These are phyloP conservation scores for Diglossa brunneiventris DNA, from an alignment of 2,113 vertebrate species.

Conservation along the genomic window DNA sequence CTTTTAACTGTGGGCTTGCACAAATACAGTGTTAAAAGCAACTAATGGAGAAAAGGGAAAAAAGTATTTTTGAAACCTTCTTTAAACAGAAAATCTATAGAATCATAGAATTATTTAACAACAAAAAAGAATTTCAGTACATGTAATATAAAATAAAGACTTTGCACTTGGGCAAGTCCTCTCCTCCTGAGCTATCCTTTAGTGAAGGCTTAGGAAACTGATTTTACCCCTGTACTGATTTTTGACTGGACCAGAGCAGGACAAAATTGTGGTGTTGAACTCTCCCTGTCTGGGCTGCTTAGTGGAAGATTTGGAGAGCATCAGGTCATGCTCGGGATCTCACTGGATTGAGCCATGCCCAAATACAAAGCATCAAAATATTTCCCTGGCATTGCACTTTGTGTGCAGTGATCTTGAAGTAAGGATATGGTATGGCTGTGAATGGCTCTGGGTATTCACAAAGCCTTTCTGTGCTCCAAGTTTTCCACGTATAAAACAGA, in stretches of 20 bases:
- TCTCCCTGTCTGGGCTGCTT: background rate
- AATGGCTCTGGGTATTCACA: background rate
- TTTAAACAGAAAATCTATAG: background rate
- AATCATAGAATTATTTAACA: background rate
- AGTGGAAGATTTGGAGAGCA: background rate
- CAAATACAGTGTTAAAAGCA: background rate
- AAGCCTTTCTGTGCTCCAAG: background rate
- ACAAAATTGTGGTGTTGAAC: background rate
- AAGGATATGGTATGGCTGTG: background rate
- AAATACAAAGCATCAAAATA: background rate
- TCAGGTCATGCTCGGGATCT: background rate
- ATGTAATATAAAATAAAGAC: background rate
- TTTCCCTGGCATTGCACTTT: background rate
- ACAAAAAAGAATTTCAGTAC: background rate
- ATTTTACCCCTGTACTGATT: background rate
- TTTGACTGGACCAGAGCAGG: background rate
- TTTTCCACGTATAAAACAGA: background rate
- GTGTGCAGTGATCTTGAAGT: background rate
- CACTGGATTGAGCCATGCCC: background rate
- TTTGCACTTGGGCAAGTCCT: background rate
- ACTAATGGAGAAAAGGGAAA: background rate
- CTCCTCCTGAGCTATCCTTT: background rate
- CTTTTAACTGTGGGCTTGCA: background rate
- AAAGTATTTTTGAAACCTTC: background rate
- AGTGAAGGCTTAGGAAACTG: background rate